Conservation (phyloP, 1,140 invertebrate genomes). For the Drosophila navojoa region DNA sequence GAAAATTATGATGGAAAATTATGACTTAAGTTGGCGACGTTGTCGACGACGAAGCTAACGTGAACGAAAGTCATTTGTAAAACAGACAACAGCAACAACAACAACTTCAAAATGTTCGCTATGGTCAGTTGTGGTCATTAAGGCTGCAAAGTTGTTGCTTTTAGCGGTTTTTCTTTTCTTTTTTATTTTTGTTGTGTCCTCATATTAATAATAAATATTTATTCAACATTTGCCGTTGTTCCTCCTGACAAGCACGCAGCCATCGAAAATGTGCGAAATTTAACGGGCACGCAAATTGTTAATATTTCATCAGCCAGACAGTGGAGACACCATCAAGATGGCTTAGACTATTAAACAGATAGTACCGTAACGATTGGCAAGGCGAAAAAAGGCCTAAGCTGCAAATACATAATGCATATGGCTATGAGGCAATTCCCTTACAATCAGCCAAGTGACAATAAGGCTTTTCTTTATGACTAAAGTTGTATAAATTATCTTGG, state of each 20-base stretch:
- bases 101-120: conserved; percentile 2
- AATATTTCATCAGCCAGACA: conserved; percentile 52
- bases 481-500: no score
- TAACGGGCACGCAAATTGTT: conserved; percentile 59
- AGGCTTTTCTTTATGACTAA: no score
- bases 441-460: no score
- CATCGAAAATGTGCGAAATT: conserved; percentile 36
- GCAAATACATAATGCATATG: no score
- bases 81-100: conserved; percentile 22
- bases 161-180: neutral
- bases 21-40: conserved; percentile 58
- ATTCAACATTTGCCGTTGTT: conserved; percentile 16
- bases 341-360: neutral
- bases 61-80: conserved; percentile 73
- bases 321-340: conserved; percentile 2
- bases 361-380: conserved; percentile 1
- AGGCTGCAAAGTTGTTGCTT: conserved; percentile 9
- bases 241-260: conserved; percentile 21
- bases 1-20: conserved; percentile 70
- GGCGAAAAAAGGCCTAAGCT: no score
- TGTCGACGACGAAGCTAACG: conserved; percentile 52
- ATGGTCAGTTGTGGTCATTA: conserved; percentile 57
- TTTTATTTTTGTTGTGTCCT: neutral
- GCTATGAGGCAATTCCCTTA: no score
- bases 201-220: conserved; percentile 52